These are phyloP conservation scores for Trididemnum nubilum DNA, from an alignment of 23 tunicate genomes.

Conservation along the genomic window DNA sequence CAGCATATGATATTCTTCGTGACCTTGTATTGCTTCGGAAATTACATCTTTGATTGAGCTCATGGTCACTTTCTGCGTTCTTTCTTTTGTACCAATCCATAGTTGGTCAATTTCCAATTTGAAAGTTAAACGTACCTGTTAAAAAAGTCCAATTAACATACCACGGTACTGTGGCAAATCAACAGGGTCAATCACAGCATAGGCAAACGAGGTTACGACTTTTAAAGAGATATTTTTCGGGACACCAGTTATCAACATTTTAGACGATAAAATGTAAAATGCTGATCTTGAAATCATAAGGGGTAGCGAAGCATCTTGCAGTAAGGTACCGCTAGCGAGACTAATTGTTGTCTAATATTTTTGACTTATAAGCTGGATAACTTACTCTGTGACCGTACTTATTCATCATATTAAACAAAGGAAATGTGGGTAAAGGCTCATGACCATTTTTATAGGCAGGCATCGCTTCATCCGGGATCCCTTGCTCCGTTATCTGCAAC, in stretches of 20 bases:
- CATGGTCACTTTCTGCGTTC: conserved; percentile 77
- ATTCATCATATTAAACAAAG: conserved; percentile 76
- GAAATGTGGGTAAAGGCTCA: conserved; percentile 62
- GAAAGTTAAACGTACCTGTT: conserved; percentile 85
- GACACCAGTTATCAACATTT: too few species aligned
- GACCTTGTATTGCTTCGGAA: conserved; percentile 62
- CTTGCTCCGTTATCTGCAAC: conserved; percentile 78
- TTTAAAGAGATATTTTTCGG: too few species aligned
- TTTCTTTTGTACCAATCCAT: conserved; percentile 89
- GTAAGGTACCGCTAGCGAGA: too few species aligned
- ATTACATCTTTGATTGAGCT: conserved; percentile 75
- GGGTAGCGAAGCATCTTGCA: too few species aligned
- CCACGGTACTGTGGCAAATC: too few species aligned
- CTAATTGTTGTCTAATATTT: too few species aligned
- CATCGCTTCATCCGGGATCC: conserved; percentile 91
- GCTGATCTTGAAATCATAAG: too few species aligned
- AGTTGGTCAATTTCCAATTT: conserved; percentile 80
- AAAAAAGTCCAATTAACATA: background rate
- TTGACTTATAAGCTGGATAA: too few species aligned
- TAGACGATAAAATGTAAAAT: too few species aligned
- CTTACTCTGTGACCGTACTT: conserved; percentile 64
- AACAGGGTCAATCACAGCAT: too few species aligned
- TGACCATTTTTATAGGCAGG: conserved; percentile 86
- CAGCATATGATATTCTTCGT: conserved; percentile 85
- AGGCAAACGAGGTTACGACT: too few species aligned